phyloP scores from a whole-genome alignment of 2,797 vertebrate genomes.

The Coracias cyanogaster region DNA sequence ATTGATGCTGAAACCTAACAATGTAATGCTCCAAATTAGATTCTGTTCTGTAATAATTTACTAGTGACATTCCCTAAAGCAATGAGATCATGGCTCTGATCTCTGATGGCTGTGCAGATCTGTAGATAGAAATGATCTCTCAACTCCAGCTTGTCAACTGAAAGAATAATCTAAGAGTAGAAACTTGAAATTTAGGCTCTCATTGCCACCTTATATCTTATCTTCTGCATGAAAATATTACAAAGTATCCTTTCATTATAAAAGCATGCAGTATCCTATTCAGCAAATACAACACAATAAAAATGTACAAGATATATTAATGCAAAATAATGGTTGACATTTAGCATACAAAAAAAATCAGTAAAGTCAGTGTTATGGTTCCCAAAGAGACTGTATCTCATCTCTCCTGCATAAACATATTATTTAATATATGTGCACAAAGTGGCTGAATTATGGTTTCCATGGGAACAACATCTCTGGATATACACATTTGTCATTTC shows the following conservation, averaged over 20 bases:
- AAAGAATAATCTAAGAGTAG: not conserved
- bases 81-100: not conserved
- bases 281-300: constrained; percentile 16
- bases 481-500: constrained; percentile 44
- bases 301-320: constrained; percentile 29
- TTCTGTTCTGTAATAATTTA: not conserved
- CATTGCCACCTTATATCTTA: not conserved
- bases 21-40: not conserved
- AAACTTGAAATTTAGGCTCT: not conserved
- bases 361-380: constrained; percentile 34
- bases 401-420: constrained; percentile 23
- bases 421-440: constrained; percentile 2
- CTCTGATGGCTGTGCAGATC: not conserved
- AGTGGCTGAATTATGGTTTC: constrained; percentile 54
- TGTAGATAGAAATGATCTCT: not conserved
- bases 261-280: not conserved
- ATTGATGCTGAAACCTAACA: not conserved
- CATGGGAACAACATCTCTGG: constrained; percentile 31
- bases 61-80: not conserved
- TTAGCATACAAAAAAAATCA: constrained; percentile 14
- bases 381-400: constrained; percentile 59
- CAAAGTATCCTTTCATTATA: not conserved
- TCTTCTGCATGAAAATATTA: not conserved
- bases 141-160: not conserved
- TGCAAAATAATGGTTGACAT: constrained; percentile 57